A percentile compares a stretch with the other conserved stretches of the same genome.
phyloP scores from a whole-genome alignment of 2,113 vertebrate genomes.

The Oryzias melastigma region DNA sequence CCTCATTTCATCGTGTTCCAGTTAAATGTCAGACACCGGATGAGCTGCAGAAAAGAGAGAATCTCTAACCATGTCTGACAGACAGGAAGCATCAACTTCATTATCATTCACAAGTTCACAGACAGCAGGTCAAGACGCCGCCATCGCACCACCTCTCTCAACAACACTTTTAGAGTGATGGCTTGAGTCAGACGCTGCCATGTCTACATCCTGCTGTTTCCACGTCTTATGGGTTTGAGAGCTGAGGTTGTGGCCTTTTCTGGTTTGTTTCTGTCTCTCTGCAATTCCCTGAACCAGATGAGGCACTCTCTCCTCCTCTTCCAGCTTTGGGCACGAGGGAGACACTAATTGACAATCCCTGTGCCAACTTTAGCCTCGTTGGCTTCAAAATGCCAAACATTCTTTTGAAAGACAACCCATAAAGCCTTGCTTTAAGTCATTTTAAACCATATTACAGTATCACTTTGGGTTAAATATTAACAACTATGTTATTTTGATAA shows the following conservation, averaged over 20 bases:
- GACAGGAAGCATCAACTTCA: conserved; percentile 49
- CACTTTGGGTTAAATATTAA: conserved; percentile 26
- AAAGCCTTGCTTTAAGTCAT: conserved; percentile 17
- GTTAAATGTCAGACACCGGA: conserved; percentile 51
- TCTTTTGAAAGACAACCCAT: conserved; percentile 28
- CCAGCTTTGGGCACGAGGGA: conserved; percentile 5
- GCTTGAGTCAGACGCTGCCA: conserved; percentile 14
- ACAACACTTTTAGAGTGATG: conserved; percentile 23
- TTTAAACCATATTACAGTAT: conserved; percentile 39
- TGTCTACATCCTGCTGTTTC: conserved; percentile 28
- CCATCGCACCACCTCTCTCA: conserved; percentile 8
- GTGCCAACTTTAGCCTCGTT: conserved; percentile 36
- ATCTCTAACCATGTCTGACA: conserved; percentile 44
- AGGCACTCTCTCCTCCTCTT: conserved; percentile 12
- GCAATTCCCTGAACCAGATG: conserved; percentile 7
- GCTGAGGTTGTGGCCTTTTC: background rate
- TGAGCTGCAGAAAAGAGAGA: conserved; percentile 39
- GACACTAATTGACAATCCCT: conserved; percentile 50
- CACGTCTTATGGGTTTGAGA: conserved; percentile 1
- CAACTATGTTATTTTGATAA: conserved; percentile 7
- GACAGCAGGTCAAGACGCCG: conserved; percentile 30
- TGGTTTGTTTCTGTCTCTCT: conserved; percentile 19
- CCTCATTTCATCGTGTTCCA: conserved; percentile 16
- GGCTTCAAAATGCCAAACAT: conserved; percentile 46
- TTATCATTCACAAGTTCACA: conserved; percentile 57